Evolutionary conservation across 1,140 invertebrate genomes (phyloP).

Genomic region (Littorina saxatilis): DNA sequence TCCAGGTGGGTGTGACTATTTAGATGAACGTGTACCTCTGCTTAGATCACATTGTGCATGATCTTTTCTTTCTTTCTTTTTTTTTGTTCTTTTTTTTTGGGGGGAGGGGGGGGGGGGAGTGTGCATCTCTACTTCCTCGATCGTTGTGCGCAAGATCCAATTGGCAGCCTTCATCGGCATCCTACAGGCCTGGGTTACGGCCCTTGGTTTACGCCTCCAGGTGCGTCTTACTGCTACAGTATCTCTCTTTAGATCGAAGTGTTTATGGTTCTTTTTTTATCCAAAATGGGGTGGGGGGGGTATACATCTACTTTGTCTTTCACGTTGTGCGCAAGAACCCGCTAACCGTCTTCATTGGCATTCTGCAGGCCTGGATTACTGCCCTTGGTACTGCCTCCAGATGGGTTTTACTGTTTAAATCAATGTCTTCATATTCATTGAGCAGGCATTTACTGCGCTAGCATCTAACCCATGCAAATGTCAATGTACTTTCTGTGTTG

Average conservation of each 20-base stretch:
- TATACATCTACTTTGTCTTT: not conserved
- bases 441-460: not conserved
- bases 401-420: slow-evolving; percentile 47
- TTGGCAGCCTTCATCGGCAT: slow-evolving; percentile 78
- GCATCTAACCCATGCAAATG: not conserved
- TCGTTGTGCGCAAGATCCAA: slow-evolving; percentile 80
- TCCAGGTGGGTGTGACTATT: slow-evolving; percentile 67
- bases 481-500: not conserved
- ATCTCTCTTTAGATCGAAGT: too few relatives aligned
- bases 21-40: not conserved
- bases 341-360: slow-evolving; percentile 77
- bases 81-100: too few relatives aligned
- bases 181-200: slow-evolving; percentile 81
- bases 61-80: too few relatives aligned
- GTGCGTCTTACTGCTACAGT: slow-evolving; percentile 46
- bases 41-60: too few relatives aligned
- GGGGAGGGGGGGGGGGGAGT: not conserved
- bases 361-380: slow-evolving; percentile 81
- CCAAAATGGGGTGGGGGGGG: not conserved
- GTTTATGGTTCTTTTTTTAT: too few relatives aligned
- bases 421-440: not conserved
- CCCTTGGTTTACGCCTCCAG: slow-evolving; percentile 78
- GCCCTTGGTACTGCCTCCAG: slow-evolving; percentile 78
- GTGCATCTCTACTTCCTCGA: slow-evolving; percentile 75
- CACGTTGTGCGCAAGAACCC: slow-evolving; percentile 80